A percentile compares a stretch with the other conserved stretches of the same genome.
These are phyloP conservation scores for Festucalex cinctus DNA, from an alignment of 2,113 vertebrate genomes.

Conservation along the genomic window DNA sequence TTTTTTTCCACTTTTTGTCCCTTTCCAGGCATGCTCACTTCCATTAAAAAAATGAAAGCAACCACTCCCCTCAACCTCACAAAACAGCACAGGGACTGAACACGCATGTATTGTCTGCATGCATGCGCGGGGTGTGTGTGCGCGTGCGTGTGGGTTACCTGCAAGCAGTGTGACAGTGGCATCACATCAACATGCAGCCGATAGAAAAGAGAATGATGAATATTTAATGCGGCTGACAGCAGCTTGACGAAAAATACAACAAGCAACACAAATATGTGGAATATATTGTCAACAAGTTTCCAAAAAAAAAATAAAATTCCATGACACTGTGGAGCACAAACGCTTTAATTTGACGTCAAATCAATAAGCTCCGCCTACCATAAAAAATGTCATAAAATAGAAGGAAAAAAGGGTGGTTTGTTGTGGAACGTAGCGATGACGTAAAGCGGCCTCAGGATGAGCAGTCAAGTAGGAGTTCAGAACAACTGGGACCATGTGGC, in stretches of 20 bases:
- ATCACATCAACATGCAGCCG: constrained; percentile 64
- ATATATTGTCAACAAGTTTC: background rate
- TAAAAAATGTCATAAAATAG: too few species aligned
- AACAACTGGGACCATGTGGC: too few species aligned
- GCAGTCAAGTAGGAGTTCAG: too few species aligned
- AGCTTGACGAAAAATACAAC: constrained; percentile 44
- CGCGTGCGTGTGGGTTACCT: background rate
- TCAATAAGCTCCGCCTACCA: background rate
- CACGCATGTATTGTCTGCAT: constrained; percentile 12
- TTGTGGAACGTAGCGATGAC: too few species aligned
- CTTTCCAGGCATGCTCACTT: too few species aligned
- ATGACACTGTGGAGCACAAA: too few species aligned
- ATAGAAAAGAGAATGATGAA: constrained; percentile 71
- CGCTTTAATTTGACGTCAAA: background rate
- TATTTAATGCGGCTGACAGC: constrained; percentile 66
- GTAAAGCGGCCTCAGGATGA: too few species aligned
- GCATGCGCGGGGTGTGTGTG: background rate
- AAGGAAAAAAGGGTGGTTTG: too few species aligned
- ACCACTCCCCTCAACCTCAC: too few species aligned
- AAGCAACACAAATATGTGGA: constrained; percentile 19
- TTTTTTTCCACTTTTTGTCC: too few species aligned
- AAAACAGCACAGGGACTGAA: constrained; percentile 3
- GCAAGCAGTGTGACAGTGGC: background rate
- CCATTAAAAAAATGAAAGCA: too few species aligned
- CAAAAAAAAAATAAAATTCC: too few species aligned